Conservation (phyloP, 2,888 invertebrate genomes). For the Nomada flava region DNA sequence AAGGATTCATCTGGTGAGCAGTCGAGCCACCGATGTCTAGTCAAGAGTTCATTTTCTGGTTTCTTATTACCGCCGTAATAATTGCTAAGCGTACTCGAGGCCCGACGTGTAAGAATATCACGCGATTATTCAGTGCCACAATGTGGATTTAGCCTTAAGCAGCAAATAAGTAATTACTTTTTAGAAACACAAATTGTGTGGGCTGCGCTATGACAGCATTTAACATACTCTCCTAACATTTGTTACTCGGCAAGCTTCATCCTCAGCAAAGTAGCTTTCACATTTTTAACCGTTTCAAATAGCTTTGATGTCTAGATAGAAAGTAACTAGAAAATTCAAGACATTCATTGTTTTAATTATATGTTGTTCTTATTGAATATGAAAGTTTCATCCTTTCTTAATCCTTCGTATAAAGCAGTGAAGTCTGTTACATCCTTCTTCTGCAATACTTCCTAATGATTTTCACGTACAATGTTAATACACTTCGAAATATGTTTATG, state of each 20-base stretch:
- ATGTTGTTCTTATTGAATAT: no score
- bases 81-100: slow-evolving; percentile 16
- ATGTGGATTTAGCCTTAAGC: slow-evolving; percentile 22
- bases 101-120: slow-evolving; percentile 30
- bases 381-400: no score
- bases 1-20: background rate
- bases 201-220: background rate
- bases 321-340: no score
- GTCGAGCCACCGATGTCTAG: background rate
- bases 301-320: no score
- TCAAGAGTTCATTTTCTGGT: slow-evolving; percentile 9
- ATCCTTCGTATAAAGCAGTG: no score
- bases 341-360: background rate
- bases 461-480: no score
- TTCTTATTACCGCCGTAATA: slow-evolving; percentile 13
- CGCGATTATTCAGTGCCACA: slow-evolving; percentile 23
- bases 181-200: background rate
- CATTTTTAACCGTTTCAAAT: background rate
- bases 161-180: slow-evolving; percentile 18
- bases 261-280: background rate
- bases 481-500: no score
- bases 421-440: no score
- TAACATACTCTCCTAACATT: background rate
- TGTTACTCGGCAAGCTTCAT: background rate
- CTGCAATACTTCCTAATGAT: no score